Base-by-base conservation (phyloP, 2,888 invertebrate species). In the Drosophila paranaensis region DNA sequence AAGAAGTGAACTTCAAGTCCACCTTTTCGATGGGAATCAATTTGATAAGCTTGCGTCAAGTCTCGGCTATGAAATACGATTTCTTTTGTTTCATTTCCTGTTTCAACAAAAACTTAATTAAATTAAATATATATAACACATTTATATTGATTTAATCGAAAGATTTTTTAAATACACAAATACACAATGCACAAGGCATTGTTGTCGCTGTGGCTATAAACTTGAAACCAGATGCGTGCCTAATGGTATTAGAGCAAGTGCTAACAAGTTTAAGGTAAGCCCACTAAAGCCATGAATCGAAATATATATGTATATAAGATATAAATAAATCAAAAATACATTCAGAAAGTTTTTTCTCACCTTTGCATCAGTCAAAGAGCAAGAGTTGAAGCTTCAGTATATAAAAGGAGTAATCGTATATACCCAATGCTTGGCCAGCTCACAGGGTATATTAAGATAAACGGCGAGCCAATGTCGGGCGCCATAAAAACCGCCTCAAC, bases 361-460 rank as follows among this genome's bases (percentile, higher is more conserved):
- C 20, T 20, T 20, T 20, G 20, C 20, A 2, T 20, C 20, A 20
- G 20, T 20, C 20, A 20, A 20, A 20, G 20, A 20, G 20, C 20
- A 20, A 1, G 20, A 2, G 20, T 20, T 20, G 20, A 20, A 20
- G 20, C 20, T 20, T 20, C 20, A 20, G 20, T 20, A 1, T 20
- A 20, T 20, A 20, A 20, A 20, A 20, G 20, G 20, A 1, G 20
- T 20, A 20, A 20, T 20, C 20, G 20, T 20, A 20, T 16, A 63
- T 33, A 35, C 39, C 53, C 70, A 3, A 11, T n/a, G 8, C 1
- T 0, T 1, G 6, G 6, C 20, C 10, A 33, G 0, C 2, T 14
- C 40, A 39, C 9, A 50, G 66, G 63, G 78, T 74, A 71, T 60
- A 6, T 6, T n/a, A 2, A 16, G 60, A 40, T 58, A 63, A 72